Evolutionary conservation across 2,797 vertebrate genomes (phyloP).

Genomic region (Centroberyx gerrardi): DNA sequence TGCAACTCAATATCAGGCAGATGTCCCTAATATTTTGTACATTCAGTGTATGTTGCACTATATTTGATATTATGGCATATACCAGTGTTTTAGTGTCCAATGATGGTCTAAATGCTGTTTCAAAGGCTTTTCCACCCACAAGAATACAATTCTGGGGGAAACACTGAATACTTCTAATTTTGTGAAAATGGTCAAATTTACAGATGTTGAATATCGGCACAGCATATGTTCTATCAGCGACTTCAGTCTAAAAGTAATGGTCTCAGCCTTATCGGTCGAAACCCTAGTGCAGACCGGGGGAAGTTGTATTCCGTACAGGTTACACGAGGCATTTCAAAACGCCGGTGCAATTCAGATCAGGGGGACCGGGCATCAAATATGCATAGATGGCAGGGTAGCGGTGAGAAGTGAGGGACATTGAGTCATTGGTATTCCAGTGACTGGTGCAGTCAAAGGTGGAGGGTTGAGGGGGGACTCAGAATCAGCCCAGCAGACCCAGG

Average conservation of each 20-base stretch:
- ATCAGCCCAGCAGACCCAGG: slow-evolving; percentile 78
- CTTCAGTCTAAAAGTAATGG: too few relatives aligned
- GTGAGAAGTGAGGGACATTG: slow-evolving; percentile 70
- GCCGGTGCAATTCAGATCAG: slow-evolving; percentile 71
- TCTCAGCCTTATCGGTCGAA: slow-evolving; percentile 6
- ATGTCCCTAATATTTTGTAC: too few relatives aligned
- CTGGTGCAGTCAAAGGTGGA: slow-evolving; percentile 76
- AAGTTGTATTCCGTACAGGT: slow-evolving; percentile 51
- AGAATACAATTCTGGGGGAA: too few relatives aligned
- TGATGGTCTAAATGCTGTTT: too few relatives aligned
- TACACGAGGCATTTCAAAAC: slow-evolving; percentile 55
- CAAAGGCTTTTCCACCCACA: background rate
- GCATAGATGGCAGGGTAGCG: slow-evolving; percentile 68
- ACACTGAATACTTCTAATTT: too few relatives aligned
- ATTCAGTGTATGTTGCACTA: too few relatives aligned
- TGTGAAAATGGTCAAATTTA: too few relatives aligned
- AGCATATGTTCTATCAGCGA: too few relatives aligned
- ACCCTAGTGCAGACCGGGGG: slow-evolving; percentile 3
- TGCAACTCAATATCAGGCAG: too few relatives aligned
- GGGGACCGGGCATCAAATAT: slow-evolving; percentile 76
- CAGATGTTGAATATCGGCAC: too few relatives aligned
- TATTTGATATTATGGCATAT: too few relatives aligned
- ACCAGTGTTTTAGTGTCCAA: too few relatives aligned
- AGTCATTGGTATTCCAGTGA: slow-evolving; percentile 81
- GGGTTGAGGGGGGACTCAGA: slow-evolving; percentile 70